These are phyloP conservation scores for Chamaedrilus cognettii DNA, from an alignment of 2,888 invertebrate genomes.

Conservation along the genomic window DNA sequence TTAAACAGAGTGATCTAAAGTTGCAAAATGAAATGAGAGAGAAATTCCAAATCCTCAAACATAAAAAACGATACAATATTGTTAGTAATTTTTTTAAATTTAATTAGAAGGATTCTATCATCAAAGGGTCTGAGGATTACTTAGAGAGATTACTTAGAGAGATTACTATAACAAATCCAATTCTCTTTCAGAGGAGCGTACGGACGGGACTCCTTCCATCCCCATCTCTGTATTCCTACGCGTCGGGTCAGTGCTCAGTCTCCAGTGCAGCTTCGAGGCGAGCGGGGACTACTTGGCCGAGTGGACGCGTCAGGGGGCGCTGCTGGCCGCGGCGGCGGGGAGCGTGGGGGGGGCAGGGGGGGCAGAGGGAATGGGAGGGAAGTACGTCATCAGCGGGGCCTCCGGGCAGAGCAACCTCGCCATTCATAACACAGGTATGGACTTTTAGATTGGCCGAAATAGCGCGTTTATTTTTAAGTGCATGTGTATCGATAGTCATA, in stretches of 20 bases:
- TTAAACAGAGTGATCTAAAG: too few relatives aligned
- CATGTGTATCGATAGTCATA: too few relatives aligned
- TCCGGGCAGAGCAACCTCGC: conserved; percentile 15
- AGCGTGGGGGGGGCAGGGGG: too few relatives aligned
- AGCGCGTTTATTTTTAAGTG: neutral
- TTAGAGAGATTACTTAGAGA: too few relatives aligned
- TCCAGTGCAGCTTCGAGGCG: conserved; percentile 29
- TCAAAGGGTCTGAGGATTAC: too few relatives aligned
- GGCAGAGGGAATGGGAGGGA: too few relatives aligned
- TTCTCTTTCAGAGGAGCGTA: neutral
- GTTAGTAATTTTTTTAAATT: too few relatives aligned
- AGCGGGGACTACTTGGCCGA: conserved; percentile 18
- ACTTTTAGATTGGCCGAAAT: neutral
- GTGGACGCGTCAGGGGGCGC: conserved; percentile 24
- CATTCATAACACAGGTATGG: conserved; percentile 26
- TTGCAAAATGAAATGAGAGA: too few relatives aligned
- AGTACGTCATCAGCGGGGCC: conserved; percentile 24
- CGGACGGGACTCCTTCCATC: neutral
- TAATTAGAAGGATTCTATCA: too few relatives aligned
- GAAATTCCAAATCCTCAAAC: too few relatives aligned
- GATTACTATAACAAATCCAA: neutral
- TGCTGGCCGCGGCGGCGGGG: conserved; percentile 18
- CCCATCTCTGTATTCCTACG: conserved; percentile 1
- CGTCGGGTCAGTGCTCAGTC: conserved; percentile 8
- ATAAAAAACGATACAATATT: too few relatives aligned